phyloP scores from a whole-genome alignment of 2,113 vertebrate species.

The Myotis davidii region DNA sequence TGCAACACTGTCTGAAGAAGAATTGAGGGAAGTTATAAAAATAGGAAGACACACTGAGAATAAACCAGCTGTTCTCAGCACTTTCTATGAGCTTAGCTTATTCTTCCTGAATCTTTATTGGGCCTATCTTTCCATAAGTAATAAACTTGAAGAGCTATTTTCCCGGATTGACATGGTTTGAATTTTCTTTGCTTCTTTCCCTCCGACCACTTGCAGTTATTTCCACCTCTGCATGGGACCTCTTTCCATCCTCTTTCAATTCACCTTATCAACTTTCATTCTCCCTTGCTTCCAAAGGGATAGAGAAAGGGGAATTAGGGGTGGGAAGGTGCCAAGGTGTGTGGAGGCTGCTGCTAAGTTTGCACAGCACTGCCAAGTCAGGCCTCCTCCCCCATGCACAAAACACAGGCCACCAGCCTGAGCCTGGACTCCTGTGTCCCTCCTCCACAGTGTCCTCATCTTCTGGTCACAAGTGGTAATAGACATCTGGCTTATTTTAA shows the following conservation, averaged over 20 bases:
- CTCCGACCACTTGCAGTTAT: background rate
- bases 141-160: background rate
- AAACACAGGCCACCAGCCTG: background rate
- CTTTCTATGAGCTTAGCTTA: slow-evolving; percentile 2
- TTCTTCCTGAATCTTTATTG: slow-evolving; percentile 12
- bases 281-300: background rate
- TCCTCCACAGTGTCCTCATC: background rate
- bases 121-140: background rate
- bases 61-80: slow-evolving; percentile 53
- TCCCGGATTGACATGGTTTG: background rate
- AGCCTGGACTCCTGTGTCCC: background rate
- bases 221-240: background rate
- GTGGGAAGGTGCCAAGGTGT: background rate
- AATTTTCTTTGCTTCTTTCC: background rate
- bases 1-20: background rate
- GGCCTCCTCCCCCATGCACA: background rate
- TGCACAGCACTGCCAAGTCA: background rate
- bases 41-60: slow-evolving; percentile 30
- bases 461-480: background rate
- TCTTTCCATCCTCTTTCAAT: background rate
- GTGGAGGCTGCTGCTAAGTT: too few species aligned
- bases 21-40: slow-evolving; percentile 56
- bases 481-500: background rate
- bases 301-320: background rate
- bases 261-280: background rate